phyloP scores from a whole-genome alignment of 2,888 invertebrate species.

The Macrosiphum euphorbiae region DNA sequence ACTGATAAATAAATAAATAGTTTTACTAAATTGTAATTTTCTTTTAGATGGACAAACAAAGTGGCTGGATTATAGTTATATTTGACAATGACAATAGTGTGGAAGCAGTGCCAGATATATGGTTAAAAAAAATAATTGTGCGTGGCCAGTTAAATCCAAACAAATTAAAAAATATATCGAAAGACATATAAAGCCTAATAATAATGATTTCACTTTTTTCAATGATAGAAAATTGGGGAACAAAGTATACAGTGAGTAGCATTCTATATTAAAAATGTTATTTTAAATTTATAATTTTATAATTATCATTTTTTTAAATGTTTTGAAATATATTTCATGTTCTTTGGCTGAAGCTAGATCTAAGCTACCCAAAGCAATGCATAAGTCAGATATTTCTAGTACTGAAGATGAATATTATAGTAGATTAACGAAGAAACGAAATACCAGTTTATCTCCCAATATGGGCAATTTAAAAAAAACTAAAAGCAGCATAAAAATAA shows the following conservation, averaged over 20 bases:
- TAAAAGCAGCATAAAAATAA: neutral
- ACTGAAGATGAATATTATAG: neutral
- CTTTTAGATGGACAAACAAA: neutral
- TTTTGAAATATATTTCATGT: neutral
- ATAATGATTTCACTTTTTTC: neutral
- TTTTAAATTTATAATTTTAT: neutral
- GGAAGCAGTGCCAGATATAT: slow-evolving; percentile 8
- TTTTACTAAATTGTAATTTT: neutral
- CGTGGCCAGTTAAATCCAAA: neutral
- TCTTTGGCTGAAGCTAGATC: slow-evolving; percentile 20
- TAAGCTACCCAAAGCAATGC: neutral
- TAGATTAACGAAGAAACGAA: neutral
- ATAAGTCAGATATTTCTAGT: slow-evolving; percentile 4
- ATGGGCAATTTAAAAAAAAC: neutral
- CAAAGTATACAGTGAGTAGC: slow-evolving; percentile 8
- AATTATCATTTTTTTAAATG: neutral
- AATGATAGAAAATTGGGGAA: neutral
- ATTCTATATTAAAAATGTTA: neutral
- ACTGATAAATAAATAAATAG: neutral
- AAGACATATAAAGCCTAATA: neutral
- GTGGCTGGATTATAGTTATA: neutral
- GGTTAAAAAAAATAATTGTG: slow-evolving; percentile 16
- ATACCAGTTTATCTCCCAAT: neutral
- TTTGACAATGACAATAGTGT: neutral
- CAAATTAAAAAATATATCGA: neutral